These are phyloP conservation scores for Ylistrum balloti DNA, from an alignment of 1,140 invertebrate species.

Conservation along the genomic window DNA sequence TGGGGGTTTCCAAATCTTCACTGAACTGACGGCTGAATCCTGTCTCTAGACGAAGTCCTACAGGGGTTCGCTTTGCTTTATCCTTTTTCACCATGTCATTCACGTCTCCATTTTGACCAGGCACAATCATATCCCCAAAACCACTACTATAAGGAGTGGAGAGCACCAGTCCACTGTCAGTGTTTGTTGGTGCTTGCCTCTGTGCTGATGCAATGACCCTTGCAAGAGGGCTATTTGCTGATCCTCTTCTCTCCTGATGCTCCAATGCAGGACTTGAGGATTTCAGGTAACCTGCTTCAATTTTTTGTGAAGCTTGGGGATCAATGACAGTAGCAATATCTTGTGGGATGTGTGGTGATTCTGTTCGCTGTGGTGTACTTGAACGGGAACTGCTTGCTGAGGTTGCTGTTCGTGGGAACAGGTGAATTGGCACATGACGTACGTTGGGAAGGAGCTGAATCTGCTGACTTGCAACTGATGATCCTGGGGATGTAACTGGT, in stretches of 20 bases:
- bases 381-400: constrained; percentile 61
- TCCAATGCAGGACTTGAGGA: constrained; percentile 50
- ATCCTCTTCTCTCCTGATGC: constrained; percentile 56
- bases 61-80: neutral
- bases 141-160: constrained; percentile 42
- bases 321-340: constrained; percentile 43
- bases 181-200: constrained; percentile 26
- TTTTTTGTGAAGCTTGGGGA: constrained; percentile 41
- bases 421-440: constrained; percentile 74
- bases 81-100: neutral
- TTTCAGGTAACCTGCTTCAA: constrained; percentile 53
- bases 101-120: constrained; percentile 55
- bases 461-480: constrained; percentile 64
- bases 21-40: constrained; percentile 79
- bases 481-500: constrained; percentile 61
- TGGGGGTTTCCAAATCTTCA: constrained; percentile 78
- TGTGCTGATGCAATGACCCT: constrained; percentile 56
- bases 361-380: constrained; percentile 65
- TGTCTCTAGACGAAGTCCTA: constrained; percentile 64
- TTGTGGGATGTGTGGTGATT: constrained; percentile 49
- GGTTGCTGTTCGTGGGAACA: constrained; percentile 56
- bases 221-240: constrained; percentile 61
- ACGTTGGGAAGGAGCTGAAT: constrained; percentile 78
- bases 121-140: constrained; percentile 54
- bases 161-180: neutral